Evolutionary conservation across 2,113 vertebrate species (phyloP), one percentile per base, ranked within the genome.

Genomic region (Perca schrenkii): DNA sequence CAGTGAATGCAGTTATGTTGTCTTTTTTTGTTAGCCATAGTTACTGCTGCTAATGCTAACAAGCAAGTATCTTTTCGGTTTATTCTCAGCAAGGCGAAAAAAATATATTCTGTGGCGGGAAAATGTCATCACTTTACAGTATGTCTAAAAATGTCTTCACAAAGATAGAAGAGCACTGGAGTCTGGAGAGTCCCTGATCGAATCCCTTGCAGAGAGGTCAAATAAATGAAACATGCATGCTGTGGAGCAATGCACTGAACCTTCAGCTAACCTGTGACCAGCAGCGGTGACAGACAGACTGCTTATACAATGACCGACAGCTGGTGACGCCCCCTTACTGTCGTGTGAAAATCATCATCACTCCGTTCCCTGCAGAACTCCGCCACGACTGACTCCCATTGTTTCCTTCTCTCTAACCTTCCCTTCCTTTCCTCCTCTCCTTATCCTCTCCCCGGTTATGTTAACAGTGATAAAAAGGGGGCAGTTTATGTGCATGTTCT

Each of bases 331-430:
- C 56, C 13, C 14, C n/a, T 79, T 62, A 84, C 63, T 47, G 21
- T 28, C 21, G 40, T 79, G 76, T 64, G 76, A 79, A 79, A 31
- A 49, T 63, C 63, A 28, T 69, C 57, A 2, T 64, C 28, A 15
- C 52, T 52, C 14, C 0, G 6, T 61, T 78, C 47, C 28, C 76
- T 40, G 43, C 40, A 34, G 57, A 62, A 7, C 57, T 19, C 47
- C 1, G 6, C 56, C 0, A 16, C 13, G 22, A 61, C 31, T n/a
- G 40, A n/a, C 50, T 56, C 52, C 31, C 34, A 31, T 8, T n/a
- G 52, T 34, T 66, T 66, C 62, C 62, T 47, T 47, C 10, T 3
- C 49, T 56, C 25, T 22, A 13, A 28, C 72, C 58, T 16, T 57
- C 36, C 56, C 31, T 78, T 60, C 46, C 76, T 36, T 66, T 34